phyloP scores from a whole-genome alignment of 2,113 vertebrate genomes.

The Prolemur simus region DNA sequence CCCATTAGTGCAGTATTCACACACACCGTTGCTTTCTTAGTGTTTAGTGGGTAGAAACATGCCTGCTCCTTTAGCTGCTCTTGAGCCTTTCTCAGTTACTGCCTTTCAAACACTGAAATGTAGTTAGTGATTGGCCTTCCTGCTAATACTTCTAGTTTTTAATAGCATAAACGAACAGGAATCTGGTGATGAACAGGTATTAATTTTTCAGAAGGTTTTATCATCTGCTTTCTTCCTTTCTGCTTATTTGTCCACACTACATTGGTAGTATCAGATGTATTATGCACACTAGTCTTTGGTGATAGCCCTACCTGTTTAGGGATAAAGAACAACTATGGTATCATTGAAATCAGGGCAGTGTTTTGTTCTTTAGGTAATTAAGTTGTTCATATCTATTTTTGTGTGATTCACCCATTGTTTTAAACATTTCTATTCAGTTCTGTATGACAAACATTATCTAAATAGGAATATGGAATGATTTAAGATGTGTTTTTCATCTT shows the following conservation, averaged over 20 bases:
- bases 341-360: background rate
- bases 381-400: background rate
- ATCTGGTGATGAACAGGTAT: constrained; percentile 13
- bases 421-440: constrained; percentile 16
- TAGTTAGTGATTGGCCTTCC: constrained; percentile 6
- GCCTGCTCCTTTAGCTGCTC: background rate
- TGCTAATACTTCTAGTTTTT: background rate
- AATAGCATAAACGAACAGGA: background rate
- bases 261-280: background rate
- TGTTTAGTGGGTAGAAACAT: background rate
- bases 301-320: background rate
- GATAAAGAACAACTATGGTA: constrained; percentile 38
- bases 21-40: background rate
- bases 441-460: background rate
- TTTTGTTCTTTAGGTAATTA: constrained; percentile 22
- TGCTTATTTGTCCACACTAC: background rate
- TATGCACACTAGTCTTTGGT: background rate
- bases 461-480: background rate
- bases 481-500: background rate
- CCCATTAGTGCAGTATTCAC: background rate
- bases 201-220: constrained; percentile 26
- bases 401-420: background rate
- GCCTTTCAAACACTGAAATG: background rate
- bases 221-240: constrained; percentile 16
- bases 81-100: constrained; percentile 4